These are phyloP conservation scores for Drosophila niveifrons DNA, from an alignment of 2,888 invertebrate genomes.

Conservation along the genomic window DNA sequence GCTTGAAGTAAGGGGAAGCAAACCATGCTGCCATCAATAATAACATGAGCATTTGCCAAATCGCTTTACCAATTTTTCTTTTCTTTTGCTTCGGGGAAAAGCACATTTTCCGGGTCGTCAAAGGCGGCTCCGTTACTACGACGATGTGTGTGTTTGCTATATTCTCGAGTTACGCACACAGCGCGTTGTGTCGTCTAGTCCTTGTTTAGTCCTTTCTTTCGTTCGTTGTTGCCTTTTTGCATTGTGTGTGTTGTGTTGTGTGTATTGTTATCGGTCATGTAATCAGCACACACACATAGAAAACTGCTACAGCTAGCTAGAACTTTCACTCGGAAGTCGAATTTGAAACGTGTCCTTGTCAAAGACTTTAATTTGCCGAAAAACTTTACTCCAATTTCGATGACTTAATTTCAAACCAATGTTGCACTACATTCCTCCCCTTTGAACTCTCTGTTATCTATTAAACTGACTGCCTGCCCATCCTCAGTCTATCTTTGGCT, in stretches of 20 bases:
- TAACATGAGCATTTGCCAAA: slow-evolving; percentile 72
- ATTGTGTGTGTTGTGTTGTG: slow-evolving; percentile 13
- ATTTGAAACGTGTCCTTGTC: slow-evolving; percentile 27
- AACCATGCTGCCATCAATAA: slow-evolving; percentile 62
- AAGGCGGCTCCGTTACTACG: slow-evolving; percentile 9
- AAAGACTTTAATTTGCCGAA: slow-evolving; percentile 19
- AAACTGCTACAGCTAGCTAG: neutral
- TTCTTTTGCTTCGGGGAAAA: slow-evolving; percentile 15
- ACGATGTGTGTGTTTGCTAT: slow-evolving; percentile 7
- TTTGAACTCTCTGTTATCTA: slow-evolving; percentile 5
- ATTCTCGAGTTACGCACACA: slow-evolving; percentile 28
- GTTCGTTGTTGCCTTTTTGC: neutral
- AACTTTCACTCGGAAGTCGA: neutral
- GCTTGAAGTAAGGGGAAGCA: neutral
- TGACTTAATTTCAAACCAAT: slow-evolving; percentile 21
- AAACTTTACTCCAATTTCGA: slow-evolving; percentile 22
- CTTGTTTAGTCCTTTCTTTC: slow-evolving; percentile 1
- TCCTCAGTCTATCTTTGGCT: neutral
- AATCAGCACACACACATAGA: slow-evolving; percentile 32
- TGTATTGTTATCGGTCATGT: slow-evolving; percentile 42
- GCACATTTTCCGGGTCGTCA: slow-evolving; percentile 48
- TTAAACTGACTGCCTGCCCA: neutral
- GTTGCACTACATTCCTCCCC: slow-evolving; percentile 12
- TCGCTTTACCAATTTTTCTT: slow-evolving; percentile 66
- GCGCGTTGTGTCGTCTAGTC: slow-evolving; percentile 9